Evolutionary conservation across 1,140 invertebrate species (phyloP).

Genomic region (Nasonia longicornis): DNA sequence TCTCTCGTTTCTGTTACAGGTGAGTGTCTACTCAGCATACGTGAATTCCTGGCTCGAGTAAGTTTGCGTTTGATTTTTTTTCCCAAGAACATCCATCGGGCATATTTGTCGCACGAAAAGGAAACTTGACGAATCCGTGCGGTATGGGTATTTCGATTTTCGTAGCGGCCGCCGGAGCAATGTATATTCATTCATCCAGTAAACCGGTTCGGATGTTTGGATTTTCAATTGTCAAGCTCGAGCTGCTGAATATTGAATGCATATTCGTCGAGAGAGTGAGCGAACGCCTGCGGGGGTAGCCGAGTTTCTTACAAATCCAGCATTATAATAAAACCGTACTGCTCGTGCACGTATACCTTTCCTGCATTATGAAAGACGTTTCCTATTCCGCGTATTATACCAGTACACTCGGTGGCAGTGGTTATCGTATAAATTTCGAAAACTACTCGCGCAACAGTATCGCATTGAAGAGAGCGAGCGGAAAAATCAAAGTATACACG

Average conservation of each 20-base stretch:
- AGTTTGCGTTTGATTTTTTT: too few species aligned
- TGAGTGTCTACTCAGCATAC: too few species aligned
- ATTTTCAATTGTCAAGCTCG: neutral
- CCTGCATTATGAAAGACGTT: neutral
- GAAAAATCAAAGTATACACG: too few species aligned
- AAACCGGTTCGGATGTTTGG: neutral
- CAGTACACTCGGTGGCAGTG: too few species aligned
- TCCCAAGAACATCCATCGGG: too few species aligned
- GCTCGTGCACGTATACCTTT: neutral
- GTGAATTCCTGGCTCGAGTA: too few species aligned
- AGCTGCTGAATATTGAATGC: constrained; percentile 3
- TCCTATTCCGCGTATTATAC: neutral
- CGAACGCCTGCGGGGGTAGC: neutral
- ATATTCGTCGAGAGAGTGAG: neutral
- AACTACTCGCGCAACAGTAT: too few species aligned
- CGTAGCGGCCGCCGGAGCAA: neutral
- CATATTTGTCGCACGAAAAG: too few species aligned
- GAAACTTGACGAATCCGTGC: too few species aligned
- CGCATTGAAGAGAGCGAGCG: too few species aligned
- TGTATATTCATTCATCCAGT: neutral
- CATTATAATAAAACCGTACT: neutral
- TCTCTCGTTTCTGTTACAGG: too few species aligned
- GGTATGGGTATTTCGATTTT: neutral
- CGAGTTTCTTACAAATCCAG: neutral
- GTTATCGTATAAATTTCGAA: too few species aligned